Base-by-base conservation (phyloP, 2,797 vertebrate species). In the Cirrhinus mrigala region DNA sequence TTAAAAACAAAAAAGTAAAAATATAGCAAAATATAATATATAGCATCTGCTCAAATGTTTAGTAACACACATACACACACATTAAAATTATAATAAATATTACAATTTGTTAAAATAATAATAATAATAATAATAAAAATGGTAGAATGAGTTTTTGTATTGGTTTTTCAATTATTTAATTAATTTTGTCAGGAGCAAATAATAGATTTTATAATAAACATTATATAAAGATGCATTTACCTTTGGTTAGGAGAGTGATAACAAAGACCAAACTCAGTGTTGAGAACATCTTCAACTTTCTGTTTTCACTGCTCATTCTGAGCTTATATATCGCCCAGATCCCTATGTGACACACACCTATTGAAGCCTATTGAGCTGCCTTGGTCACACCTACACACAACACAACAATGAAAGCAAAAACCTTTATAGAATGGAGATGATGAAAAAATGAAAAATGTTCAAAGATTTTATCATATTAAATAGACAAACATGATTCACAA, bases 211-310 rank as follows among this genome's bases (percentile, higher is more conserved):
- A 44, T 44, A 8, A 44, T 1, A 40, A 71, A 29, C 4, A 44
- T 74, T 10, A 12, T 16, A 22, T 40, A 9, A 48, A 77, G 7
- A 58, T 54, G 50, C n/a, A 22, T 70, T 84, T 84, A 84, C 83
- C 83, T 84, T 46, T 71, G 52, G 50, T 48, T 46, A 71, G 83
- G 27, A 84, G 75, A 48, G 52, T 24, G 40, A 71, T 5, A 40
- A 62, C 75, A 78, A 78, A 70, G 6, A 84, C 52, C 75, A 78
- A 70, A 16, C 64, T 60, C 75, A 84, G 75, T 48, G 33, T 84
- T 52, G 37, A 48, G 64, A 79, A 50, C 83, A 84, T 84, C 50
- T 84, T 84, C n/a, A 50, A 48, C 8, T 5, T 29, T 29, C 27
- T 84, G 37, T 50, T 20, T 27, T 33, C 11, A 12, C 2, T 5